Base-by-base conservation (phyloP, 1,140 invertebrate genomes). In the Gryllus bimaculatus region DNA sequence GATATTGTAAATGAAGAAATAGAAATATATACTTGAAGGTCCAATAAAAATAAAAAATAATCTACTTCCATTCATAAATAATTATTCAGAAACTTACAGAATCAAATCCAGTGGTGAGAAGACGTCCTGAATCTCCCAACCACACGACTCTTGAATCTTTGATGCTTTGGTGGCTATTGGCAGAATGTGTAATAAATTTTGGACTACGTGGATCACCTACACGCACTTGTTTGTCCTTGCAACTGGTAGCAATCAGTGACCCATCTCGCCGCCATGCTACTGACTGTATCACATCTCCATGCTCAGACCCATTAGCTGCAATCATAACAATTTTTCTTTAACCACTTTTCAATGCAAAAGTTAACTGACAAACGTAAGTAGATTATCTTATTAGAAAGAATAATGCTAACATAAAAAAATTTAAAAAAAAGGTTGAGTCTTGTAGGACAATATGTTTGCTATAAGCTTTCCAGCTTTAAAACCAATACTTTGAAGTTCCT, bases 131-230 rank as follows among this genome's bases (percentile, higher is more conserved):
- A 81, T 95, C 92, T 20, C 94, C 95, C 0, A 98, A 86, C 95
- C 95, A 98, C 0, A 96, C 91, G 4, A 96, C 90, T 79, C 95
- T 88, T 0, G 95, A 96, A 84, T 98, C 96, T 86, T 96, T 96
- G 76, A 96, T 93, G 83, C 93, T 95, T 84, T 93, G 93, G 85
- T 96, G 95, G 83, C 93, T 94, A 79, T 91, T 90, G 4, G 90
- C 87, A 81, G 90, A 88, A 26, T 93, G 86, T 74, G 93, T 90
- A 80, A 87, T 85, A 0, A 90, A 84, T 8, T 84, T 83, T n/a
- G 87, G 83, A 0, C 88, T 88, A 26, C 95, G 87, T 0, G 94
- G 94, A 88, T 97, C 95, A 80, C 95, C 87, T 48, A 96, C 90
- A 48, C 94, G 89, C 15, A 96, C 87, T 84, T 91, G 91, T 84